phyloP scores from a whole-genome alignment of 2,797 vertebrate species.

The Lycodopsis pacificus region DNA sequence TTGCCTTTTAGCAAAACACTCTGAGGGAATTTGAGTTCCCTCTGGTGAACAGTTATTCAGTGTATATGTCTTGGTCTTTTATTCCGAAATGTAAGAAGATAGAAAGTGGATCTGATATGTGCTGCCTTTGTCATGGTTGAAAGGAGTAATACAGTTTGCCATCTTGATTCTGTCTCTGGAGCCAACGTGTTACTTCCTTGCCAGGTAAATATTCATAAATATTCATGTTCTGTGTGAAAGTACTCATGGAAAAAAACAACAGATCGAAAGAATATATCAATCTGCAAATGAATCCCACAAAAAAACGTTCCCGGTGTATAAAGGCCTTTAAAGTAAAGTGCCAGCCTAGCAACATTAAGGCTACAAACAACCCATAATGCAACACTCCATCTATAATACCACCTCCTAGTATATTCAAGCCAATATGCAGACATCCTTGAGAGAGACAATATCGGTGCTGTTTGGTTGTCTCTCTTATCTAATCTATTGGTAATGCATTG shows the following conservation, averaged over 20 bases:
- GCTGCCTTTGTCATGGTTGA: too few species aligned
- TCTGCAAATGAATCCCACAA: too few species aligned
- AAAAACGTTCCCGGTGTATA: too few species aligned
- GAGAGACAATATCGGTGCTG: background rate
- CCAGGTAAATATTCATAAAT: background rate
- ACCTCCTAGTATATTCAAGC: background rate
- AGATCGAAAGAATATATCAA: background rate
- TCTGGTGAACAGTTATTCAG: background rate
- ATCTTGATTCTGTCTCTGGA: background rate
- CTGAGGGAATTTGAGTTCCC: background rate
- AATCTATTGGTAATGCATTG: constrained; percentile 13
- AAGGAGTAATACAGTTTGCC: background rate
- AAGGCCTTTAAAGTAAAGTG: background rate
- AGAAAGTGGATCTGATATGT: background rate
- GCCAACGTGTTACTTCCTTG: background rate
- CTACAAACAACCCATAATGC: constrained; percentile 1
- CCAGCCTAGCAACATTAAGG: background rate
- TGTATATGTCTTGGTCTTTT: background rate
- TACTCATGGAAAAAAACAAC: background rate
- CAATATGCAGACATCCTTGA: background rate
- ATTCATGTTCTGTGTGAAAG: background rate
- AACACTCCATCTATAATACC: background rate
- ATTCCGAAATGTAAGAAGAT: background rate
- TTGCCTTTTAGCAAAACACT: background rate
- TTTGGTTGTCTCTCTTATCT: background rate